Base-by-base conservation (phyloP, 2,113 vertebrate species). In the Ploceus nigricollis region DNA sequence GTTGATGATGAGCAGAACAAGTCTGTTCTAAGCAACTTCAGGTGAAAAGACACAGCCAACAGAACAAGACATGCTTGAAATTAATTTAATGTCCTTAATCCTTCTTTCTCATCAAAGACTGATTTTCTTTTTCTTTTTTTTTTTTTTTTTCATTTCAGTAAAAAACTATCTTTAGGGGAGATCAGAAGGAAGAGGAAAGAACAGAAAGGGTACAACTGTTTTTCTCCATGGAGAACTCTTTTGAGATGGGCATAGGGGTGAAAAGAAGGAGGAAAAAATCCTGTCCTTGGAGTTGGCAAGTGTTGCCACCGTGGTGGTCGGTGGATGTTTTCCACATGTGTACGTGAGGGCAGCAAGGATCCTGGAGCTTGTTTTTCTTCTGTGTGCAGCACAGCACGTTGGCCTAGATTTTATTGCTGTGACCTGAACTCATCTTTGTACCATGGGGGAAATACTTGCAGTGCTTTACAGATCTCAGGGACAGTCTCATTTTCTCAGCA, bases 331-430 rank as follows among this genome's bases (percentile, higher is more conserved):
- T 87, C 76, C 76, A 81, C 51, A 4, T 45, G 76, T 72, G 79
- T 90, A 95, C 51, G 88, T 90, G 85, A 94, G 92, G 88, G 82
- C 85, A 87, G 76, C 51, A 56, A 88, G 82, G 93, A 92, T 83
- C 76, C 72, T 57, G 6, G 11, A 56, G 83, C 82, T 86, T 93
- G 79, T 94, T 95, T 93, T 90, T 30, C 82, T 54, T 63, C 80
- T 82, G 30, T 86, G 95, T 95, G 95, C 96, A 86, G 75, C 87
- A 50, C 87, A 88, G 89, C 96, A 97, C 76, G 68, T 94, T 96
- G 95, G 93, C 85, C 95, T 94, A 87, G 89, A 95, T 97, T 97
- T 96, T 97, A 97, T 97, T 97, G 93, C 93, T 94, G 90, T 96
- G 94, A 97, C 93, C 94, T 90, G 89, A 97, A 94, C 92, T 97